A percentile compares a stretch with the other conserved stretches of the same genome.
phyloP scores from a whole-genome alignment of 1,140 invertebrate genomes.

The Zaprionus gabonicus region DNA sequence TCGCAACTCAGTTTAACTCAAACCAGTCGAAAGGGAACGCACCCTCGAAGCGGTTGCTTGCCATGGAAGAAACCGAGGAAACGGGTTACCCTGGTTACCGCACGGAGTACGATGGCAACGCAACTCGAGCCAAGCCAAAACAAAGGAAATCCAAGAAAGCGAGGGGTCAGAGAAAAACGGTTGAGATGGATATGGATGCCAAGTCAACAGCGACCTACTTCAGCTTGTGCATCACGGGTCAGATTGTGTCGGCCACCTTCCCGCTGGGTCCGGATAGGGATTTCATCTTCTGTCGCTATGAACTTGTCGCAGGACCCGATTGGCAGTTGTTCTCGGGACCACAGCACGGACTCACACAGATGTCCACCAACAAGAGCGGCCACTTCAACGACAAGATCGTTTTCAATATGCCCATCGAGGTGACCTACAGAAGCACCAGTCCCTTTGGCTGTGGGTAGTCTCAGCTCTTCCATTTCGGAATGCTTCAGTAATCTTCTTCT shows the following conservation, averaged over 20 bases:
- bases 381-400: constrained; percentile 80
- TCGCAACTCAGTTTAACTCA: background rate
- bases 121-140: constrained; percentile 41
- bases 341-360: constrained; percentile 81
- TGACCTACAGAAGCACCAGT: constrained; percentile 81
- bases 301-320: constrained; percentile 77
- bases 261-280: constrained; percentile 74
- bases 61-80: constrained; percentile 51
- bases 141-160: constrained; percentile 40
- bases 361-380: constrained; percentile 61
- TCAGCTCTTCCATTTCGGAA: background rate
- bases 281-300: constrained; percentile 82
- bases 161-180: constrained; percentile 10
- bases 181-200: constrained; percentile 40
- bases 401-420: constrained; percentile 84
- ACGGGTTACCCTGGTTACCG: constrained; percentile 60
- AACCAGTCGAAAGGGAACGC: constrained; percentile 29
- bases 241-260: constrained; percentile 80
- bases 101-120: constrained; percentile 23
- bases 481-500: background rate
- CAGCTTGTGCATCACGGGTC: constrained; percentile 70
- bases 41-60: constrained; percentile 26
- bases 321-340: constrained; percentile 79
- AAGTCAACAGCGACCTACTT: constrained; percentile 71
- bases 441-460: constrained; percentile 82